Evolutionary conservation across 1,140 invertebrate species (phyloP).

Genomic region (Neodiprion pinetum): DNA sequence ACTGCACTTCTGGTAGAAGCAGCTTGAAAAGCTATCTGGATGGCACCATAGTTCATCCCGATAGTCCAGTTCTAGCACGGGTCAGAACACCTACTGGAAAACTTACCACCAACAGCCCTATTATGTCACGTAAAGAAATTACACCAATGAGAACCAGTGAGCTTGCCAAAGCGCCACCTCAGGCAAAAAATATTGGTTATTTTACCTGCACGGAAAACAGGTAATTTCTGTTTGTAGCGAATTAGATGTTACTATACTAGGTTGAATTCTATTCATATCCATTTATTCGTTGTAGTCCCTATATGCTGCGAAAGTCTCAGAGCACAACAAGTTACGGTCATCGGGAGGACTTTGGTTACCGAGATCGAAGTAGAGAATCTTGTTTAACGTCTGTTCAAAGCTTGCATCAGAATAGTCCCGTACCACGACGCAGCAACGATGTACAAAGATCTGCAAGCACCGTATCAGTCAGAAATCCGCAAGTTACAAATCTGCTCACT

Average conservation of each 20-base stretch:
- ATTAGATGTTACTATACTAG: background rate
- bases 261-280: conserved; percentile 3
- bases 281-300: conserved; percentile 33
- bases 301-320: conserved; percentile 48
- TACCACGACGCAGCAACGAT: conserved; percentile 34
- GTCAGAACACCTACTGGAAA: conserved; percentile 44
- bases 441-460: conserved; percentile 49
- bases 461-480: conserved; percentile 43
- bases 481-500: conserved; percentile 32
- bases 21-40: conserved; percentile 38
- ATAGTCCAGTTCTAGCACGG: conserved; percentile 45
- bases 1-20: conserved; percentile 42
- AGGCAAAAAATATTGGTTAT: conserved; percentile 47
- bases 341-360: conserved; percentile 31
- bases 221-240: conserved; percentile 21
- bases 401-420: conserved; percentile 37
- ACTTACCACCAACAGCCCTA: conserved; percentile 48
- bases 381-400: conserved; percentile 23
- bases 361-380: conserved; percentile 30
- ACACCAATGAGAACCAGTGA: conserved; percentile 40
- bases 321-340: conserved; percentile 44
- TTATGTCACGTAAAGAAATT: conserved; percentile 40
- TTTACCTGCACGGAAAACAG: conserved; percentile 48
- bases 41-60: conserved; percentile 39
- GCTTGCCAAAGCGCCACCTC: conserved; percentile 34